Conservation (phyloP, 2,888 invertebrate species). For the Drosophila leonis region DNA sequence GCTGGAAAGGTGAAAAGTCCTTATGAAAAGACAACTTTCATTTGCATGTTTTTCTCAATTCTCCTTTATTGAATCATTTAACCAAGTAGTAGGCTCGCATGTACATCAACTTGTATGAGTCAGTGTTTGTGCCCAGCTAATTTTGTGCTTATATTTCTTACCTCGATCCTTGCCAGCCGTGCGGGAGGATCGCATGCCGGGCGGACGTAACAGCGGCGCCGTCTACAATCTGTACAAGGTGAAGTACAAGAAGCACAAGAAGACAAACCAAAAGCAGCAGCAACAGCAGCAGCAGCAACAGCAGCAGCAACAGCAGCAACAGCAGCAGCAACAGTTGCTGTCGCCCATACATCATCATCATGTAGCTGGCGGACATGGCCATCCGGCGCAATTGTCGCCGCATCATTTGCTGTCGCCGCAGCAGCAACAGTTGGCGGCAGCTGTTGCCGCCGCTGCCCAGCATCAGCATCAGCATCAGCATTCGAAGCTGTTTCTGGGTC, state of each 20-base stretch:
- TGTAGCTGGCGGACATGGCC: constrained; percentile 82
- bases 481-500: constrained; percentile 82
- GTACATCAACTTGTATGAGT: neutral
- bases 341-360: constrained; percentile 83
- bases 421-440: constrained; percentile 82
- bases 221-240: constrained; percentile 99
- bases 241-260: constrained; percentile 99
- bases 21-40: neutral
- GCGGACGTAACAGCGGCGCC: constrained; percentile 98
- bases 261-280: constrained; percentile 88
- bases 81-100: too few species aligned
- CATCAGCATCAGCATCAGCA: constrained; percentile 82
- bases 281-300: constrained; percentile 86
- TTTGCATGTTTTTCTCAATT: neutral
- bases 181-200: constrained; percentile 99
- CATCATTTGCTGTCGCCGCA: constrained; percentile 80
- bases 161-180: constrained; percentile 89
- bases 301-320: constrained; percentile 87
- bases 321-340: constrained; percentile 84
- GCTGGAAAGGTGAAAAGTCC: neutral
- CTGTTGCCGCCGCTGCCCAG: constrained; percentile 82
- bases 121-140: constrained; percentile 12
- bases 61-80: too few species aligned
- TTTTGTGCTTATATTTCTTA: neutral
- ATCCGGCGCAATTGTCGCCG: constrained; percentile 82